Base-by-base conservation (phyloP, 2,888 invertebrate species). In the Eupithecia inturbata region DNA sequence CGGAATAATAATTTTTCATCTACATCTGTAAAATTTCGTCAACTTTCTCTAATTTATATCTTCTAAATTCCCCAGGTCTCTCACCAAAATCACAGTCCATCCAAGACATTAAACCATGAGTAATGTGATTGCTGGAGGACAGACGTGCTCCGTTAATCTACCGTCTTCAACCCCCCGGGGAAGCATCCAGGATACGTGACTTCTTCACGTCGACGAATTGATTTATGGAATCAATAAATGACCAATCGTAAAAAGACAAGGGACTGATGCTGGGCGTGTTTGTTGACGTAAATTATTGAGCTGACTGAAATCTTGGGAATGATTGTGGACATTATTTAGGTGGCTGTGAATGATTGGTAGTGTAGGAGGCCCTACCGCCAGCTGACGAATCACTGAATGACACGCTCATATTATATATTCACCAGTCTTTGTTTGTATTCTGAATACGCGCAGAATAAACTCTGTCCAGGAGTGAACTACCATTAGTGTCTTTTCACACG, bases 111-210 rank as follows among this genome's bases (percentile, higher is more conserved):
- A 66, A 39, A 87, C 88, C 88, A 82, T 87, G 88, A 81, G 82
- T 92, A 92, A 92, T 92, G 93, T 92, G 93, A 92, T 92, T 92
- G 89, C 85, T 83, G 73, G 88, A 88, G 91, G 91, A 91, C 91
- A 90, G 90, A 89, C 91, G 86, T 83, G 89, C 81, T 82, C 83
- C 92, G 92, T 93, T 92, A 93, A 93, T 93, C 93, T 92, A 85
- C 83, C 81, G 82, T 91, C 93, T 91, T 92, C 39, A 57, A 53
- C 82, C 90, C 93, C 91, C 93, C 33, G 41, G 92, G 89, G 92
- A 82, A 88, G 87, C 88, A 89, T 92, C 39, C 81, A 82, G 82
- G 77, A 81, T 81, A 92, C 91, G 92, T 92, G 92, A 91, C 90
- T 91, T 89, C 88, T 87, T 81, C 83, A 82, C 84, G 80, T 86